Evolutionary conservation across 2,113 vertebrate species (phyloP).

Genomic region (Limanda limanda): DNA sequence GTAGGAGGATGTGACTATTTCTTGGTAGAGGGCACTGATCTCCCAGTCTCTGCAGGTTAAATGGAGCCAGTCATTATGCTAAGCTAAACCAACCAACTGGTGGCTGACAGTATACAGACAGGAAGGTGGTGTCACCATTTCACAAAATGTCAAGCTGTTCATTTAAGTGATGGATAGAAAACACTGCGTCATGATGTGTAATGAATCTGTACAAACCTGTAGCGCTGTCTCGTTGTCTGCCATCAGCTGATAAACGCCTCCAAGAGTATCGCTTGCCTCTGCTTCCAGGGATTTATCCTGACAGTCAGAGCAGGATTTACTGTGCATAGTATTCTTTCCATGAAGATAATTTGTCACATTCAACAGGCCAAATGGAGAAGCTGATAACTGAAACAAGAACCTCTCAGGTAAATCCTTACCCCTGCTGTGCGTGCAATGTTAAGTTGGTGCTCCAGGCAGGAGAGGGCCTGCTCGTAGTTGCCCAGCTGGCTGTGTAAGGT

Average conservation of each 20-base stretch:
- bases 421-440: slow-evolving; percentile 85
- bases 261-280: slow-evolving; percentile 90
- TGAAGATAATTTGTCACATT: background rate
- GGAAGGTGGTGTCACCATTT: background rate
- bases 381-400: background rate
- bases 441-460: slow-evolving; percentile 95
- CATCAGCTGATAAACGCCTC: slow-evolving; percentile 95
- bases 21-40: background rate
- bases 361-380: background rate
- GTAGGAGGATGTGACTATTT: no score
- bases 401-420: slow-evolving; percentile 43
- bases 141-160: background rate
- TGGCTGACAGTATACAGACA: background rate
- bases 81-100: background rate
- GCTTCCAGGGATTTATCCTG: slow-evolving; percentile 91
- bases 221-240: slow-evolving; percentile 93
- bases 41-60: background rate
- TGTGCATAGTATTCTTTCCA: slow-evolving; percentile 4
- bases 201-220: slow-evolving; percentile 73
- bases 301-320: slow-evolving; percentile 54
- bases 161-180: background rate
- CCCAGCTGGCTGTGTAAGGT: slow-evolving; percentile 95
- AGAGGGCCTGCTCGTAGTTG: slow-evolving; percentile 95
- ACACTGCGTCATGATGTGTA: background rate
- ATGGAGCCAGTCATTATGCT: background rate